A percentile compares a stretch with the other conserved stretches of the same genome.
Conservation (phyloP, 2,113 vertebrate species). For the Ginglymostoma cirratum region DNA sequence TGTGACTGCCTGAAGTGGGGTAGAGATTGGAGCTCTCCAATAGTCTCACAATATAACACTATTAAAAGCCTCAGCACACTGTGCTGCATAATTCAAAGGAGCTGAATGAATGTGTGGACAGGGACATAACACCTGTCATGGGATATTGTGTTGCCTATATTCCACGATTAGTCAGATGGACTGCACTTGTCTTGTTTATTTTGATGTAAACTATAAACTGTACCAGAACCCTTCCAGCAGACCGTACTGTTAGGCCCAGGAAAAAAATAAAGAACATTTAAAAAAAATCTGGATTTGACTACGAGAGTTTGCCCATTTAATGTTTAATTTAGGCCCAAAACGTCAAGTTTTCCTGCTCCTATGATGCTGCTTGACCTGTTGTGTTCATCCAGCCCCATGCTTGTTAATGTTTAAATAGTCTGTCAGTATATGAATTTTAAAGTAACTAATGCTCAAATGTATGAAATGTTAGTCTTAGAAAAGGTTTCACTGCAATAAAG, state of each 20-base stretch:
- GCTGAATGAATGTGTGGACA: neutral
- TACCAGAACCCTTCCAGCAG: neutral
- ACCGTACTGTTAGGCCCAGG: neutral
- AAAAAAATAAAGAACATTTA: neutral
- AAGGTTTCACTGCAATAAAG: neutral
- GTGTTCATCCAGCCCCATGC: no score
- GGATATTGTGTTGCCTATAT: neutral
- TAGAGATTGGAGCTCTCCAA: neutral
- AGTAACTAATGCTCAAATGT: neutral
- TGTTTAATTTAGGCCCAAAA: no score
- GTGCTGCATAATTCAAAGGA: neutral
- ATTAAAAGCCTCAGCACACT: neutral
- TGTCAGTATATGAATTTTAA: neutral
- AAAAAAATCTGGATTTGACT: neutral
- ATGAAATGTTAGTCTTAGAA: neutral
- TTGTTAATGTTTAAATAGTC: neutral
- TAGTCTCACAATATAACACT: neutral
- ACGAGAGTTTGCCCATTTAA: neutral
- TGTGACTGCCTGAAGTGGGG: neutral
- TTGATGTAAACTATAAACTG: neutral
- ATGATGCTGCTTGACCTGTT: no score
- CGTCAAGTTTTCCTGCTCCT: no score
- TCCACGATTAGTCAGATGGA: neutral
- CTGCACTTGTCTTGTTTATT: neutral
- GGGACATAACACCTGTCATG: neutral